Base-by-base conservation (phyloP, 1,140 invertebrate species). In the Bombus cullumanus region DNA sequence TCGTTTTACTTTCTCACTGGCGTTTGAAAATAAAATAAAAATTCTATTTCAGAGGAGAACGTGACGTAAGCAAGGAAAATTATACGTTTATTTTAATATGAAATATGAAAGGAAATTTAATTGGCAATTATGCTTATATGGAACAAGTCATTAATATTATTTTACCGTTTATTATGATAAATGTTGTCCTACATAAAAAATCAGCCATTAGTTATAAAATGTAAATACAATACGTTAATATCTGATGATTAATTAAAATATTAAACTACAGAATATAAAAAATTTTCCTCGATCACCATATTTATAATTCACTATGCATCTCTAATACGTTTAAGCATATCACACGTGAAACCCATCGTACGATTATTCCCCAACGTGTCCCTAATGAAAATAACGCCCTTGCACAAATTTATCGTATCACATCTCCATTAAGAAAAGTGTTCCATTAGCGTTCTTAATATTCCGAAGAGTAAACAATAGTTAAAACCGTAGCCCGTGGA, bases 401-500 rank as follows among this genome's bases (percentile, higher is more conserved):
- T 75, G 43, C 71, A 39, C 34, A 72, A 62, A 77, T 69, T 78
- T 66, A 66, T 77, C 72, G 31, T 77, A 81, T 77, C 79, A 37
- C 43, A 59, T 75, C 74, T 13, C 59, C 72, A 57, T 74, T 74
- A 73, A 39, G 64, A 64, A 39, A 83, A 62, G 84, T 81, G 62
- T 89, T 88, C 86, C 87, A 86, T 89, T 71, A 72, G 53, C 59
- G 68, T 34, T 83, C 25, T 72, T 72, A 47, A 76, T 72, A 81
- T 71, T 72, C 43, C 2, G 22, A 9, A 18, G 28, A 39, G 34
- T 57, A 72, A 88, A 87, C 62, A 75, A 34, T 47, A 5, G 13
- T 13, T 39, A 53, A 34, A 74, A 53, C 22, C 78, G 77, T 69
- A 39, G 47, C 25, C 76, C 85, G n/a, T 69, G 74, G 12, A 64